Conservation (phyloP, 2,797 vertebrate species). For the Sebastes flavidus region DNA sequence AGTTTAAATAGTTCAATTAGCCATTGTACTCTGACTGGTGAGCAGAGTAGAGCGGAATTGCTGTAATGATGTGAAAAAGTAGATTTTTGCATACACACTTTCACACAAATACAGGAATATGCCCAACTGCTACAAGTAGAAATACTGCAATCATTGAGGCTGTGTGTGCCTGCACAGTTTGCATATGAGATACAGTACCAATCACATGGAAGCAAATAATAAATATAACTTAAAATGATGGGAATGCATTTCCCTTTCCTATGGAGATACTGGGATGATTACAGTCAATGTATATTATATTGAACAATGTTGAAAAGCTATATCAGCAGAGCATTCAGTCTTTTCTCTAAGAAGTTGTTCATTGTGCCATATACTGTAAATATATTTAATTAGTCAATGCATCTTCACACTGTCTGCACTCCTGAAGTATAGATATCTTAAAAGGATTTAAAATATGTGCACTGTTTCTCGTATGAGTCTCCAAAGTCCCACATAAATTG, state of each 20-base stretch:
- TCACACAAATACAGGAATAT: not conserved
- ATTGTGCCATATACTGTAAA: not conserved
- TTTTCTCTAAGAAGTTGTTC: not conserved
- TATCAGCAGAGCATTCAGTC: not conserved
- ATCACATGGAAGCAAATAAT: not conserved
- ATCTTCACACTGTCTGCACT: not conserved
- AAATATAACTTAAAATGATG: not conserved
- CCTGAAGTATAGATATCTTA: not conserved
- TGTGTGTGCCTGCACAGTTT: not conserved
- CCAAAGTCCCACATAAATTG: slow-evolving; percentile 37
- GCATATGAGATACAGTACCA: not conserved
- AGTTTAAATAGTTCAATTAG: slow-evolving; percentile 23
- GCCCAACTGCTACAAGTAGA: not conserved
- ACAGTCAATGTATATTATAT: not conserved
- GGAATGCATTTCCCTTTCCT: not conserved
- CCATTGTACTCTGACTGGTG: not conserved
- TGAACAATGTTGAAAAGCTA: not conserved
- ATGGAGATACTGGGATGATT: not conserved
- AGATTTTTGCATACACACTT: not conserved
- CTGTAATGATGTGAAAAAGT: not conserved
- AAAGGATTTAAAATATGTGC: slow-evolving; percentile 20
- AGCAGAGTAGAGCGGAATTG: not conserved
- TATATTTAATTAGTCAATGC: not conserved
- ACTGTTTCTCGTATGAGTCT: slow-evolving; percentile 13
- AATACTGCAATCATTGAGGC: not conserved